A percentile compares a stretch with the other conserved stretches of the same genome.
phyloP scores from a whole-genome alignment of 2,113 vertebrate species.

The Bujurquina vittata region DNA sequence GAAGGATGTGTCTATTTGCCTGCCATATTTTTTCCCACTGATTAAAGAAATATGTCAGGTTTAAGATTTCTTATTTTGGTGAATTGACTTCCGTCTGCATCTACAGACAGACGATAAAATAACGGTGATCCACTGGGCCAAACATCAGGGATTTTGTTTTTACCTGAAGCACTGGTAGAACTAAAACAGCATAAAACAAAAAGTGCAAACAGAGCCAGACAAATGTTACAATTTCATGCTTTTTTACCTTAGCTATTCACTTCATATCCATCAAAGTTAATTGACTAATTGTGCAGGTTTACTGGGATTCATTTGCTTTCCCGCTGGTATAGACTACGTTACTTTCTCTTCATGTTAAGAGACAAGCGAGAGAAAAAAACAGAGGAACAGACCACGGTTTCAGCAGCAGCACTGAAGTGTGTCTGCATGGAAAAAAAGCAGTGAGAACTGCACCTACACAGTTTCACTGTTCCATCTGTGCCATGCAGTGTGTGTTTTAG shows the following conservation, averaged over 20 bases:
- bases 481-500: neutral
- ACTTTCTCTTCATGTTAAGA: conserved; percentile 1
- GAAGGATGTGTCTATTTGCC: neutral
- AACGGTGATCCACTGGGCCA: neutral
- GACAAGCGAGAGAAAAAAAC: neutral
- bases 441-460: neutral
- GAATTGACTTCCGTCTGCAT: neutral
- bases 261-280: neutral
- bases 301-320: neutral
- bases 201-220: neutral
- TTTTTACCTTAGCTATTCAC: neutral
- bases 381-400: neutral
- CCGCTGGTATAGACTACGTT: neutral
- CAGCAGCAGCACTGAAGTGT: neutral
- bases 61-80: neutral
- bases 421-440: neutral
- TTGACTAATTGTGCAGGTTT: neutral
- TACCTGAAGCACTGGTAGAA: neutral
- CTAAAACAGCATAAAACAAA: neutral
- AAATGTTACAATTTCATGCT: neutral
- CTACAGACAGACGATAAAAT: neutral
- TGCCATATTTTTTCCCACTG: neutral
- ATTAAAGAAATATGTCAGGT: neutral
- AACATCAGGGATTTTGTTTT: neutral
- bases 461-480: neutral